Evolutionary conservation across 2,113 vertebrate species (phyloP).

Genomic region (Serilophus lunatus): DNA sequence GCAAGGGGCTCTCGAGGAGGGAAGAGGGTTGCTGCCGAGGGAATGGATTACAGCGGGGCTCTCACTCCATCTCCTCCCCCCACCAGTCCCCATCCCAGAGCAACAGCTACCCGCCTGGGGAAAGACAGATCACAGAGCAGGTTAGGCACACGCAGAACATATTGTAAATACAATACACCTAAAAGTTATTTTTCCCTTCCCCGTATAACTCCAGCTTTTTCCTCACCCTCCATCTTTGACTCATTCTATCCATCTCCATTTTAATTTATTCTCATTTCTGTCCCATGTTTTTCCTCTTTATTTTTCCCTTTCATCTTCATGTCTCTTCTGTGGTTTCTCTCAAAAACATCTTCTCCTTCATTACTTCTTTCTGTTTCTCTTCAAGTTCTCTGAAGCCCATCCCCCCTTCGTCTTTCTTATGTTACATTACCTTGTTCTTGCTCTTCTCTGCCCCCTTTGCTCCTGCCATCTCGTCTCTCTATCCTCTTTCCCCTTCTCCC

Average conservation of each 20-base stretch:
- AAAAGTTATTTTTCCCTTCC: conserved; percentile 19
- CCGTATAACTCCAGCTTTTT: not conserved
- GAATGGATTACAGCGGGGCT: not conserved
- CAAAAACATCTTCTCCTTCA: conserved; percentile 42
- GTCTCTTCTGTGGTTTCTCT: conserved; percentile 25
- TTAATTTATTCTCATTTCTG: conserved; percentile 32
- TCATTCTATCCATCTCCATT: conserved; percentile 63
- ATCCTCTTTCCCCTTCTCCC: not conserved
- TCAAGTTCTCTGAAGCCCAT: not conserved
- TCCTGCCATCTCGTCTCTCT: not conserved
- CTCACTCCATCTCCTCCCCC: not conserved
- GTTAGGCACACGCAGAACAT: fast-evolving
- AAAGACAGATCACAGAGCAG: not conserved
- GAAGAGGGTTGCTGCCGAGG: not conserved
- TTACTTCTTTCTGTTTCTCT: conserved; percentile 16
- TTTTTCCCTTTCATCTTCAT: conserved; percentile 57
- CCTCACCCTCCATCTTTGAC: conserved; percentile 46
- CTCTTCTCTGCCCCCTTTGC: not conserved
- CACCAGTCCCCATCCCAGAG: not conserved
- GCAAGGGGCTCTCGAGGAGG: not conserved
- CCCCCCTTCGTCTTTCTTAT: not conserved
- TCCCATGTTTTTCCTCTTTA: not conserved
- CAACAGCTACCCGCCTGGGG: not conserved
- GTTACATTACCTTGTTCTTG: not conserved
- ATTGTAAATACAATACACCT: not conserved